A percentile compares a stretch with the other conserved stretches of the same genome.
phyloP scores from a whole-genome alignment of 30 jellyfish, hydroid and myxozoan genomes.

The Aurelia coerulea region DNA sequence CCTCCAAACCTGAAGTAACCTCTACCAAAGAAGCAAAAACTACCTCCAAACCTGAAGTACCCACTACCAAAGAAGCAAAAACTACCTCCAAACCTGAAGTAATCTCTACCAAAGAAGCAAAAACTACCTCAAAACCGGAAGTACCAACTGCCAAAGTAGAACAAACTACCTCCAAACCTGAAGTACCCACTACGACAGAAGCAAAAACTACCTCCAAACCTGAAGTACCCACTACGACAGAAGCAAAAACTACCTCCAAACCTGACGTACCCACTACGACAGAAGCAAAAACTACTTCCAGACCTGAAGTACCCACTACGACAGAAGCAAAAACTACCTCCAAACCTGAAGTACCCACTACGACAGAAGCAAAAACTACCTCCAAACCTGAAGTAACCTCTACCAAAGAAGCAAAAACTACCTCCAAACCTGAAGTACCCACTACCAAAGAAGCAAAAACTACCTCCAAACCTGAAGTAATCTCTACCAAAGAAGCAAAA shows the following conservation, averaged over 20 bases:
- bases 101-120: background rate
- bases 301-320: background rate
- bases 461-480: background rate
- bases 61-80: background rate
- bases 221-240: background rate
- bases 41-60: background rate
- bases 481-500: slow-evolving; percentile 6
- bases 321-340: background rate
- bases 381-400: background rate
- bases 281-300: background rate
- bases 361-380: background rate
- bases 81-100: background rate
- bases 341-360: background rate
- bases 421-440: background rate
- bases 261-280: background rate
- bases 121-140: too few relatives aligned
- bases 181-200: too few relatives aligned
- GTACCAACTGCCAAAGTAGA: too few relatives aligned
- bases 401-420: background rate
- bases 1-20: background rate
- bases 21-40: background rate
- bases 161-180: too few relatives aligned
- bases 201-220: background rate
- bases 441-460: background rate
- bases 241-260: background rate